Evolutionary conservation across 2,888 invertebrate genomes (phyloP).

Genomic region (Electrophaes corylata): DNA sequence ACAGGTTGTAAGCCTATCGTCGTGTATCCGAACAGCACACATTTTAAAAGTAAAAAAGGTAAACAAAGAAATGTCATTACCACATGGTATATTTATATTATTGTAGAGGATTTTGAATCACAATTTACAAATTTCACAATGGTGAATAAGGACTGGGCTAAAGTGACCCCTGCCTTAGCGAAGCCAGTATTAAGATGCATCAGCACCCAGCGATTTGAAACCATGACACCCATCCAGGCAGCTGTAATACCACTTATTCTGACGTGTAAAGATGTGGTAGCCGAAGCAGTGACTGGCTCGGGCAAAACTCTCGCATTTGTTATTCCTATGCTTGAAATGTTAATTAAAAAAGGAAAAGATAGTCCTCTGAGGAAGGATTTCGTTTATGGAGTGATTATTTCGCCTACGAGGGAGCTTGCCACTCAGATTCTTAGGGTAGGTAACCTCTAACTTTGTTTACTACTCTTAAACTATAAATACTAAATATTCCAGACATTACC

Average conservation of each 20-base stretch:
- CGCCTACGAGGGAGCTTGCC: conserved; percentile 98
- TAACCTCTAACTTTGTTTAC: conserved; percentile 38
- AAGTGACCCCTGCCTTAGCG: conserved; percentile 74
- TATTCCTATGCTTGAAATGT: conserved; percentile 94
- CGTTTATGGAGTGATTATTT: conserved; percentile 95
- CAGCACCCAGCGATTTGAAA: conserved; percentile 76
- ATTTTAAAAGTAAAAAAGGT: conserved; percentile 32
- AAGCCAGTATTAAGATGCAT: conserved; percentile 79
- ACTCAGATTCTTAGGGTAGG: conserved; percentile 92
- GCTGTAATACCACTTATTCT: conserved; percentile 95
- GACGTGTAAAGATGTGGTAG: conserved; percentile 97
- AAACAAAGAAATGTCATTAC: conserved; percentile 43
- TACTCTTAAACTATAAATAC: not conserved
- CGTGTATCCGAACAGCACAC: conserved; percentile 19
- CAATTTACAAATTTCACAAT: conserved; percentile 44
- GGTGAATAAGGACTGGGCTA: conserved; percentile 75
- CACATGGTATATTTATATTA: conserved; percentile 39
- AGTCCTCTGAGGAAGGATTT: conserved; percentile 88
- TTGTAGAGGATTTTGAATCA: not conserved
- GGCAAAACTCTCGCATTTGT: conserved; percentile 99
- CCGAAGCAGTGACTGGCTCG: conserved; percentile 99
- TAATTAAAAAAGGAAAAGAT: conserved; percentile 86
- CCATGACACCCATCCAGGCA: conserved; percentile 89
- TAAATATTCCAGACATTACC: not conserved
- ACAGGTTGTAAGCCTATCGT: too few species aligned